Evolutionary conservation across 2,888 invertebrate species (phyloP).

Genomic region (Hyposoter dolosus): DNA sequence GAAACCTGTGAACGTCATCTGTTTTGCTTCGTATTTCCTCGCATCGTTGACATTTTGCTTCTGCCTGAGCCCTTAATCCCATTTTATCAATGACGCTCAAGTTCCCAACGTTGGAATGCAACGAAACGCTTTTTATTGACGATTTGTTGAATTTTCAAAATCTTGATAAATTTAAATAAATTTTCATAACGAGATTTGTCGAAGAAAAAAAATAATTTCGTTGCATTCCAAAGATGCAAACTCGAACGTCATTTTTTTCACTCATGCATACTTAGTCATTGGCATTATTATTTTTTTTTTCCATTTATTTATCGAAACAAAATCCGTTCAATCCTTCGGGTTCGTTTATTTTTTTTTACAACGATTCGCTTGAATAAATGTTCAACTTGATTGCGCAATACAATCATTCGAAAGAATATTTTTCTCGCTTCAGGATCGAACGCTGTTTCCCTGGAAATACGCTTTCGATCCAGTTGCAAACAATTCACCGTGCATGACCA

Average conservation of each 20-base stretch:
- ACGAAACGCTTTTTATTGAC: no score
- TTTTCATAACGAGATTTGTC: no score
- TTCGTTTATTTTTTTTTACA: neutral
- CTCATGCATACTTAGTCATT: neutral
- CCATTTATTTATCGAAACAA: neutral
- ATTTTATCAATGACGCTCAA: neutral
- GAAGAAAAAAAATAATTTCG: no score
- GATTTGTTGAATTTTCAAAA: no score
- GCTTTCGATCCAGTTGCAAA: conserved; percentile 25
- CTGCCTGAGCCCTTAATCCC: conserved; percentile 53
- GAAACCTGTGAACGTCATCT: conserved; percentile 54
- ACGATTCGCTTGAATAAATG: conserved; percentile 13
- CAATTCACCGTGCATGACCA: conserved; percentile 58
- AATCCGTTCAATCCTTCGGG: neutral
- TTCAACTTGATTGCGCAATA: neutral
- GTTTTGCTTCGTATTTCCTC: conserved; percentile 59
- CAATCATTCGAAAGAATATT: conserved; percentile 2
- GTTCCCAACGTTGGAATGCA: no score
- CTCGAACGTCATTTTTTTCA: neutral
- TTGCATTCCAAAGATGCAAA: no score
- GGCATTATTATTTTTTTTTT: conserved; percentile 1
- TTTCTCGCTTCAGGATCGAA: conserved; percentile 22
- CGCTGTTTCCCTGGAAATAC: conserved; percentile 5
- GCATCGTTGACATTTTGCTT: conserved; percentile 47
- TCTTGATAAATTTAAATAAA: no score